Evolutionary conservation across 2,888 invertebrate species (phyloP).

Genomic region (Morpho deidamia): DNA sequence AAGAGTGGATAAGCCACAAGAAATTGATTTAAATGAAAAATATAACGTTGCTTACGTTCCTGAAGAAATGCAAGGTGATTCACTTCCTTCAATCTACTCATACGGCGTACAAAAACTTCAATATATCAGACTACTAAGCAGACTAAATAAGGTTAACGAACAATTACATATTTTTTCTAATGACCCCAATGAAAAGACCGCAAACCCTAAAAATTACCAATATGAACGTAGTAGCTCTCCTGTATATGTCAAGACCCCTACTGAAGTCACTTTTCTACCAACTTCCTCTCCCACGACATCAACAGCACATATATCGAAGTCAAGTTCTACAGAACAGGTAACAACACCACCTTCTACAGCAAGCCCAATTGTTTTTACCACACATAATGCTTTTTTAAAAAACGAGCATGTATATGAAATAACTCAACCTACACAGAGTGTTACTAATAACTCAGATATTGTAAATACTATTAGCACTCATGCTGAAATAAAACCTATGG

Average conservation of each 20-base stretch:
- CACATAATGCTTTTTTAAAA: slow-evolving; percentile 39
- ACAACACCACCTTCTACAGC: slow-evolving; percentile 34
- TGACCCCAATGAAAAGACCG: slow-evolving; percentile 43
- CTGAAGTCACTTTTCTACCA: slow-evolving; percentile 24
- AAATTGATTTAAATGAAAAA: slow-evolving; percentile 30
- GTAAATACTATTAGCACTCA: slow-evolving; percentile 35
- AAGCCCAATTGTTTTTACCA: slow-evolving; percentile 33
- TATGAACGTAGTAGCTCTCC: slow-evolving; percentile 38
- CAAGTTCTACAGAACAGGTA: slow-evolving; percentile 30
- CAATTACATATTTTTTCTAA: slow-evolving; percentile 59
- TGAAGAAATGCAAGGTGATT: slow-evolving; percentile 63
- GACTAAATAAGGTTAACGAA: slow-evolving; percentile 56
- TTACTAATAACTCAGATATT: slow-evolving; percentile 41
- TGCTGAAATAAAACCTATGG: slow-evolving; percentile 26
- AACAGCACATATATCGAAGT: slow-evolving; percentile 32
- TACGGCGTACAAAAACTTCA: slow-evolving; percentile 65
- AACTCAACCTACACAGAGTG: slow-evolving; percentile 38
- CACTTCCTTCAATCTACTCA: slow-evolving; percentile 57
- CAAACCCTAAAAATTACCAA: slow-evolving; percentile 47
- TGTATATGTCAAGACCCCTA: slow-evolving; percentile 24
- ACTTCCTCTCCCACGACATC: slow-evolving; percentile 29
- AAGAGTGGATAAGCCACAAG: slow-evolving; percentile 35
- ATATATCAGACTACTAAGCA: slow-evolving; percentile 55
- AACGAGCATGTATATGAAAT: slow-evolving; percentile 47
- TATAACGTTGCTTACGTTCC: slow-evolving; percentile 57